Evolutionary conservation across 2,113 vertebrate species (phyloP).

Genomic region (Lasiurus borealis): DNA sequence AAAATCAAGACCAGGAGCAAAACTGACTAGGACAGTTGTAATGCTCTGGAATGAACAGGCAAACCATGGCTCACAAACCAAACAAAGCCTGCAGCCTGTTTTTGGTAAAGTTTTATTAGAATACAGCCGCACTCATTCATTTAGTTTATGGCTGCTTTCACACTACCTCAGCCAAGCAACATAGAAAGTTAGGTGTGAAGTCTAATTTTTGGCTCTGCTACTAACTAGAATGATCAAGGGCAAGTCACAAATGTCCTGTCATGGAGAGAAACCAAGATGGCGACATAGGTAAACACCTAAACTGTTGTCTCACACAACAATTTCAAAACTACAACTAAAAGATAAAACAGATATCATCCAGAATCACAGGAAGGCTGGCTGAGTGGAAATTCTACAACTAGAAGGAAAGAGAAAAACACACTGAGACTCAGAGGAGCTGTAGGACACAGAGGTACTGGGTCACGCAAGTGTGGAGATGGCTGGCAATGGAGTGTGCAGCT

Average conservation of each 20-base stretch:
- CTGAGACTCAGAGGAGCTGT: no score
- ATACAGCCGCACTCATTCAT: background rate
- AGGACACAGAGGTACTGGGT: no score
- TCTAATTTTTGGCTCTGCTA: background rate
- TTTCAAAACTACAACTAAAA: no score
- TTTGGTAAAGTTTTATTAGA: background rate
- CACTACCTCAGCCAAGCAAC: background rate
- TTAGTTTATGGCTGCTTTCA: background rate
- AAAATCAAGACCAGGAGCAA: slow-evolving; percentile 35
- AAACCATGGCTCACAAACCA: background rate
- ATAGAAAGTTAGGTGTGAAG: background rate
- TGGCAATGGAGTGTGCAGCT: no score
- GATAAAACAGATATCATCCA: no score
- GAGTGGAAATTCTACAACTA: no score
- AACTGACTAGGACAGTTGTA: background rate
- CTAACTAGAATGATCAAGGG: background rate
- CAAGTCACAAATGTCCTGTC: background rate
- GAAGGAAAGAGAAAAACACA: no score
- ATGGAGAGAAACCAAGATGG: background rate
- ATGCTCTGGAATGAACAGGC: background rate
- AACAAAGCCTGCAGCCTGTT: background rate
- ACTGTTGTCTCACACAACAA: no score
- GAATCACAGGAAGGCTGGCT: no score
- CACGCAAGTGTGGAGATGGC: no score
- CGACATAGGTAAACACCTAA: no score